These are phyloP conservation scores for Raillietiella orientalis DNA, from an alignment of 2,888 invertebrate genomes.

Conservation along the genomic window DNA sequence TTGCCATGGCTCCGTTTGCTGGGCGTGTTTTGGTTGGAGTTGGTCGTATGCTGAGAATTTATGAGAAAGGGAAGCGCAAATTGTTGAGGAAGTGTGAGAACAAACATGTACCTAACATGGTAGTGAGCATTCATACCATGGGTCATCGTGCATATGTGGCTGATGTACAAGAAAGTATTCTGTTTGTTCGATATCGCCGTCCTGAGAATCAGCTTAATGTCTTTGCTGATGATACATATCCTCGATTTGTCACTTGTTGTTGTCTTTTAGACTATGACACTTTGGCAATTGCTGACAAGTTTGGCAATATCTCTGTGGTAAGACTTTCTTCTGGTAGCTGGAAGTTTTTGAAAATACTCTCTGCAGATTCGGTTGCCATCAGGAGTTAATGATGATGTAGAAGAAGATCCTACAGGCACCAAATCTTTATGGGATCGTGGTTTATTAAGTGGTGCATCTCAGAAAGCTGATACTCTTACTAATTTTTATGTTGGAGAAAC, in stretches of 20 bases:
- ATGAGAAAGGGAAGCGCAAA: constrained; percentile 89
- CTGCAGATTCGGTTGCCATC: constrained; percentile 36
- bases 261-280: constrained; percentile 84
- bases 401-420: constrained; percentile 96
- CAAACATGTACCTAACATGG: constrained; percentile 78
- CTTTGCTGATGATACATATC: constrained; percentile 93
- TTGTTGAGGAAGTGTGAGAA: constrained; percentile 91
- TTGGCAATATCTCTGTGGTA: constrained; percentile 77
- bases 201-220: constrained; percentile 90
- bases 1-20: constrained; percentile 61
- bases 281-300: constrained; percentile 84
- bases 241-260: constrained; percentile 76
- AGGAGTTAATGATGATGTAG: constrained; percentile 82
- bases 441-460: constrained; percentile 77
- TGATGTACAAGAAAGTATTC: constrained; percentile 88
- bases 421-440: constrained; percentile 78
- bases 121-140: constrained; percentile 70
- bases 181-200: constrained; percentile 74
- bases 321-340: constrained; percentile 10
- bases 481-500: constrained; percentile 91
- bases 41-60: constrained; percentile 62
- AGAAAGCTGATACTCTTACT: constrained; percentile 71
- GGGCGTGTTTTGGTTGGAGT: constrained; percentile 72
- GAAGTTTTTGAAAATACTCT: constrained; percentile 1
- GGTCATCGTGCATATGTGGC: constrained; percentile 79